phyloP scores from a whole-genome alignment of 2,113 vertebrate genomes.

The Callopanchax toddi region DNA sequence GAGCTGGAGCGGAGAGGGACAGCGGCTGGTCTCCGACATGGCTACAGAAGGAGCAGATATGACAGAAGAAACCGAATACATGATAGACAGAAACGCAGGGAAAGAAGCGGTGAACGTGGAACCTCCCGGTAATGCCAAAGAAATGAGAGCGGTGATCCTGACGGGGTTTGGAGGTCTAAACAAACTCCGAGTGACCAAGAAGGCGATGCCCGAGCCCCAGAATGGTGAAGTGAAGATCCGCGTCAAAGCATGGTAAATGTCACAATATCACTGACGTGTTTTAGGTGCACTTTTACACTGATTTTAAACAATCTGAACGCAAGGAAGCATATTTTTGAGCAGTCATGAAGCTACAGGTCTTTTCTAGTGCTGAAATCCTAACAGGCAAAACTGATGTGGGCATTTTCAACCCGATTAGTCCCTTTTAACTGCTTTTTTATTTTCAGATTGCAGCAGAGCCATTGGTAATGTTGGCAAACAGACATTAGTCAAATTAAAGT shows the following conservation, averaged over 20 bases:
- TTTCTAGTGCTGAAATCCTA: slow-evolving; percentile 11
- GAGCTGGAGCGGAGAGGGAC: slow-evolving; percentile 39
- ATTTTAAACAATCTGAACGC: not conserved
- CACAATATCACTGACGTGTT: not conserved
- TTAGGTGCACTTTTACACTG: not conserved
- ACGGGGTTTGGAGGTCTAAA: slow-evolving; percentile 92
- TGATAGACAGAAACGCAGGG: slow-evolving; percentile 86
- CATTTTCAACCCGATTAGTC: slow-evolving; percentile 7
- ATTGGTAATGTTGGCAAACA: slow-evolving; percentile 8
- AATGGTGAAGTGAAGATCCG: slow-evolving; percentile 96
- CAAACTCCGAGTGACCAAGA: slow-evolving; percentile 92
- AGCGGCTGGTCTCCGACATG: slow-evolving; percentile 77
- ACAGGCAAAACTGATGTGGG: slow-evolving; percentile 13
- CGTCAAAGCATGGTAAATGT: slow-evolving; percentile 94
- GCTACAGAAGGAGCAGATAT: slow-evolving; percentile 89
- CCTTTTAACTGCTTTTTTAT: not conserved
- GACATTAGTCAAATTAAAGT: slow-evolving; percentile 25
- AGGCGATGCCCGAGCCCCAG: slow-evolving; percentile 92
- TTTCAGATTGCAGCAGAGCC: slow-evolving; percentile 6
- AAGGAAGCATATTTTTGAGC: not conserved
- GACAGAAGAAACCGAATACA: slow-evolving; percentile 91
- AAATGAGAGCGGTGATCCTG: slow-evolving; percentile 94
- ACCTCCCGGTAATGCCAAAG: slow-evolving; percentile 82
- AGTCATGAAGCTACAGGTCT: slow-evolving; percentile 66
- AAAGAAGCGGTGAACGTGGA: slow-evolving; percentile 77